A percentile compares a stretch with the other conserved stretches of the same genome.
Conservation (phyloP, 2,113 vertebrate species). For the Platycercus adscitus region DNA sequence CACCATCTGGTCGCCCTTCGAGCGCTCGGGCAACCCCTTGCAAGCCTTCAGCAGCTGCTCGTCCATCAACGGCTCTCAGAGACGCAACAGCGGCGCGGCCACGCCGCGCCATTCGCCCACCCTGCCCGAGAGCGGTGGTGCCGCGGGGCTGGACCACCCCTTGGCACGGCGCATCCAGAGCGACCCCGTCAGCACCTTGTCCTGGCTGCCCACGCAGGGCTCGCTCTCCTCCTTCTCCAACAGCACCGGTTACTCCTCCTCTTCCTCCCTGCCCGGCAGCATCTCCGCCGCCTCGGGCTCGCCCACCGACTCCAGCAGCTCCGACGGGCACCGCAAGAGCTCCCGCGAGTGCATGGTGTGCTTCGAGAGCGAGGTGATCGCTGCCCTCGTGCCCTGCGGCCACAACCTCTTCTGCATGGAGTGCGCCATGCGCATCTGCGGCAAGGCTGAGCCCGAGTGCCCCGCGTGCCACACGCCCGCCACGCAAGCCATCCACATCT, state of each 20-base stretch:
- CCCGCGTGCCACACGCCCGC: constrained; percentile 92
- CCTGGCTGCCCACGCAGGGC: constrained; percentile 86
- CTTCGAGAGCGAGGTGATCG: constrained; percentile 93
- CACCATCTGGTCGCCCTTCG: constrained; percentile 92
- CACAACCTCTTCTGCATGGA: constrained; percentile 99
- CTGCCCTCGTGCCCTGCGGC: constrained; percentile 93
- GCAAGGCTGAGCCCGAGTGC: constrained; percentile 88
- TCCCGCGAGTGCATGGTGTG: constrained; percentile 91
- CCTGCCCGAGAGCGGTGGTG: constrained; percentile 74
- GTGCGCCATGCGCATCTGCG: constrained; percentile 94
- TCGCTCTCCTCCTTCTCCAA: constrained; percentile 83
- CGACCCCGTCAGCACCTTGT: constrained; percentile 85
- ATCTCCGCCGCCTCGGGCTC: constrained; percentile 74
- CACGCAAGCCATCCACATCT: constrained; percentile 98
- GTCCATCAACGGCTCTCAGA: constrained; percentile 61
- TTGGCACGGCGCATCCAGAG: constrained; percentile 86
- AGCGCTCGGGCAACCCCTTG: constrained; percentile 65
- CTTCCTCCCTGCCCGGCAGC: constrained; percentile 83
- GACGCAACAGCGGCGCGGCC: constrained; percentile 78
- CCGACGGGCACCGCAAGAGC: constrained; percentile 63
- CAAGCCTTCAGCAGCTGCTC: constrained; percentile 75
- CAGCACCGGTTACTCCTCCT: constrained; percentile 86
- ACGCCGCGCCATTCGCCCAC: constrained; percentile 80
- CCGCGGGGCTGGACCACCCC: constrained; percentile 82
- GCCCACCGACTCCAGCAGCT: constrained; percentile 85